phyloP scores from a whole-genome alignment of 2,888 invertebrate species.

The Lepidonotus clava region DNA sequence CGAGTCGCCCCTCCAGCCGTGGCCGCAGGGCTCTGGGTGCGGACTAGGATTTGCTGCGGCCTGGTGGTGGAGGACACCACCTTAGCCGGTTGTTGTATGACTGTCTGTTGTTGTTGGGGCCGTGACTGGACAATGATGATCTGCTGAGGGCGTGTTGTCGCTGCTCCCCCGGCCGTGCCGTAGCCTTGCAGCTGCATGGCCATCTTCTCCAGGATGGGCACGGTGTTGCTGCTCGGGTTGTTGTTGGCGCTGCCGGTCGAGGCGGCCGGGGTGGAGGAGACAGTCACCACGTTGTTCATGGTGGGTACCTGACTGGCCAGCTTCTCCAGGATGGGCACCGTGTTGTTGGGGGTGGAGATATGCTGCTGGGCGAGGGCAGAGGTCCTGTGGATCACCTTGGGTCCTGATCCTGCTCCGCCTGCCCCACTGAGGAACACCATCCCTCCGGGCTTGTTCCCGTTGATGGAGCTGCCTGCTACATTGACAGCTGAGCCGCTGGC shows the following conservation, averaged over 20 bases:
- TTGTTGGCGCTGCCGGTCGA: background rate
- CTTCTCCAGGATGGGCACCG: slow-evolving; percentile 66
- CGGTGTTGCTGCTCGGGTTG: slow-evolving; percentile 58
- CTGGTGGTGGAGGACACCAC: slow-evolving; percentile 15
- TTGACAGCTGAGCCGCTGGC: background rate
- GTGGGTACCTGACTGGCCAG: slow-evolving; percentile 63
- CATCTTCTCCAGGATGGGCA: slow-evolving; percentile 66
- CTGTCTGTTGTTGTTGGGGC: background rate
- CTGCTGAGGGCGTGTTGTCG: slow-evolving; percentile 8
- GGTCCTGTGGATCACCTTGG: background rate
- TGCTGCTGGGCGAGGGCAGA: background rate
- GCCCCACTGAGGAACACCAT: background rate
- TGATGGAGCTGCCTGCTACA: background rate
- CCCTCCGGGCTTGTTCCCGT: background rate
- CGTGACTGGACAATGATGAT: background rate
- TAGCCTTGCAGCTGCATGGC: slow-evolving; percentile 64
- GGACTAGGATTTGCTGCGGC: slow-evolving; percentile 13
- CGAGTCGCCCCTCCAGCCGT: background rate
- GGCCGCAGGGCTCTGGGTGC: background rate
- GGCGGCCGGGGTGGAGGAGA: background rate
- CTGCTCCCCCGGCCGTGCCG: background rate
- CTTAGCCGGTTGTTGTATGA: slow-evolving; percentile 31
- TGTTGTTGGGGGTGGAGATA: slow-evolving; percentile 57
- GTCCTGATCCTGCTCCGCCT: background rate
- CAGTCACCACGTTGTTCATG: slow-evolving; percentile 20